A percentile compares a stretch with the other conserved stretches of the same genome.
These are phyloP conservation scores for Parus major DNA, from an alignment of 2,113 vertebrate species.

Conservation along the genomic window DNA sequence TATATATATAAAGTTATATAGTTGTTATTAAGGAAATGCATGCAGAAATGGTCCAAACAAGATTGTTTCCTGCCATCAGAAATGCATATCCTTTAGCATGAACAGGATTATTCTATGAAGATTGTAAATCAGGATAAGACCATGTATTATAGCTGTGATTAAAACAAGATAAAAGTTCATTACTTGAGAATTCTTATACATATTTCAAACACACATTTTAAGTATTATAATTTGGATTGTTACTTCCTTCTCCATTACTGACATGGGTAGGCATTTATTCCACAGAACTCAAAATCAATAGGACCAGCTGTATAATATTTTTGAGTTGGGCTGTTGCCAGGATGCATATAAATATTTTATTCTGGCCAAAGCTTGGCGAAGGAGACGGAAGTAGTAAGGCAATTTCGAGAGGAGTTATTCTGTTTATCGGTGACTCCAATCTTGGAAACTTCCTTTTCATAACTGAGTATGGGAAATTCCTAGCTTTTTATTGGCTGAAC, in stretches of 20 bases:
- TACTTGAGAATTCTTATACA: background rate
- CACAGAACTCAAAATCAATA: conserved; percentile 6
- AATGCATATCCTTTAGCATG: background rate
- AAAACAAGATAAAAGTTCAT: background rate
- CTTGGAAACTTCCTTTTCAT: conserved; percentile 46
- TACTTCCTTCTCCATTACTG: background rate
- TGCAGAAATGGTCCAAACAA: background rate
- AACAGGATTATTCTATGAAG: background rate
- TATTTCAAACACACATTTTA: background rate
- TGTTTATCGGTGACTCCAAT: conserved; percentile 26
- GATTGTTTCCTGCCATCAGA: background rate
- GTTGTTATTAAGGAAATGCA: background rate
- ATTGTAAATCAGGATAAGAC: background rate
- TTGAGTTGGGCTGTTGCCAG: conserved; percentile 24
- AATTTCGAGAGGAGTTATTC: background rate
- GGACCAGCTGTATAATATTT: conserved; percentile 24
- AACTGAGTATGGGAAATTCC: conserved; percentile 14
- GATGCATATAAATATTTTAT: conserved; percentile 46
- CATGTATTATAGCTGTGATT: background rate
- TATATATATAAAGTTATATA: too few species aligned
- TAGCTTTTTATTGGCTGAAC: background rate
- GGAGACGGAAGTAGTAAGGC: conserved; percentile 40
- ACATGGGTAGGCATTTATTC: background rate
- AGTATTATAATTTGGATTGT: background rate
- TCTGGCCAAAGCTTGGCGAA: conserved; percentile 18